These are phyloP conservation scores for Orthosia gothica DNA, from an alignment of 2,888 invertebrate genomes.

Conservation along the genomic window DNA sequence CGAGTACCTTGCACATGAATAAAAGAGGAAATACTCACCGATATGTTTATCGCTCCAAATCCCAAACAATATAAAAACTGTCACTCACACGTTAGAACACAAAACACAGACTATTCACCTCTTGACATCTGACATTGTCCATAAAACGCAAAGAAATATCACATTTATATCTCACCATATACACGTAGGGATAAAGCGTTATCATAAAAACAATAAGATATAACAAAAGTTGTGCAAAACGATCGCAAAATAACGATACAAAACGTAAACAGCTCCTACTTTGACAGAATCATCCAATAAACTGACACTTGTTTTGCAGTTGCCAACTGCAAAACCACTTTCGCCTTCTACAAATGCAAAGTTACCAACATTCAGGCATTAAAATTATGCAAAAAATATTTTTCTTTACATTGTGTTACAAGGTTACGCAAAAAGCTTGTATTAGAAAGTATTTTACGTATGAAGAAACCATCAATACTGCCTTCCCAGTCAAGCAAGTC, in stretches of 20 bases:
- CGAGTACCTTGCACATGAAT: slow-evolving; percentile 66
- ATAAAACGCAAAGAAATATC: slow-evolving; percentile 78
- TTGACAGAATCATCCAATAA: slow-evolving; percentile 89
- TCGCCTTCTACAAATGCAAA: slow-evolving; percentile 77
- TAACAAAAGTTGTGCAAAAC: slow-evolving; percentile 89
- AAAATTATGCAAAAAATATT: slow-evolving; percentile 45
- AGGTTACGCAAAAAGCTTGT: slow-evolving; percentile 40
- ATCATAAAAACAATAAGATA: slow-evolving; percentile 88
- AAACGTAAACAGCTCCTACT: slow-evolving; percentile 91
- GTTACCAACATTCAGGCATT: slow-evolving; percentile 66
- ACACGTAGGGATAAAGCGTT: slow-evolving; percentile 82
- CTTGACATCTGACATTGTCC: slow-evolving; percentile 90
- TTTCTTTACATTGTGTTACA: slow-evolving; percentile 12
- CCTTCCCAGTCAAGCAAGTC: too few species aligned
- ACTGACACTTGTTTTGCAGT: slow-evolving; percentile 79
- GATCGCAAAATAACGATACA: slow-evolving; percentile 90
- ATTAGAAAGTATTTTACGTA: not conserved
- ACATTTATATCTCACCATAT: slow-evolving; percentile 83
- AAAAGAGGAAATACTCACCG: slow-evolving; percentile 86
- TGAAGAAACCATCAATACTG: not conserved
- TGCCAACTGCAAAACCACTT: slow-evolving; percentile 86
- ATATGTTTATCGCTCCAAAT: slow-evolving; percentile 89
- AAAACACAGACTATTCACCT: slow-evolving; percentile 89
- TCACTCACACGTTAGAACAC: slow-evolving; percentile 89
- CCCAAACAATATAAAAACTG: slow-evolving; percentile 90